Conservation (phyloP, 2,113 vertebrate genomes). For the Pedionomus torquatus region DNA sequence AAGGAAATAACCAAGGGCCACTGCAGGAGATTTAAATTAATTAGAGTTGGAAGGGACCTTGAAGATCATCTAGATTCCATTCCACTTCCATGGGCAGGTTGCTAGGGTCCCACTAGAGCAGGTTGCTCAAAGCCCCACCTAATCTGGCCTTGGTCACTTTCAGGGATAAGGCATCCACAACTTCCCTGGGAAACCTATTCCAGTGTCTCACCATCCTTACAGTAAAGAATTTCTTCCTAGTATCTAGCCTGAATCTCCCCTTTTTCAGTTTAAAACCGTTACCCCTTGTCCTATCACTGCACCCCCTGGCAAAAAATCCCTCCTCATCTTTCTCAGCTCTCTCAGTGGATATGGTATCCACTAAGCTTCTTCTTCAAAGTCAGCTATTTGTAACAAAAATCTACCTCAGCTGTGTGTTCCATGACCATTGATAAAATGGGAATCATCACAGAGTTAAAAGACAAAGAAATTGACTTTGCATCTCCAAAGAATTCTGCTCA, state of each 20-base stretch:
- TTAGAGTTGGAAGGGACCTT: not conserved
- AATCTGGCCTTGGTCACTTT: not conserved
- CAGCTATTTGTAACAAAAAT: not conserved
- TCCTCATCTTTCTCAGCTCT: not conserved
- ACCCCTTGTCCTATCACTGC: not conserved
- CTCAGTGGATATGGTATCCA: not conserved
- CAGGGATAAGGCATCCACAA: not conserved
- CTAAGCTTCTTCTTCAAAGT: not conserved
- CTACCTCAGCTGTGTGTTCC: not conserved
- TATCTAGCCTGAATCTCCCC: not conserved
- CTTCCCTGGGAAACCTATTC: not conserved
- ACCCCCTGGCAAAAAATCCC: not conserved
- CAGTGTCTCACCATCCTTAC: not conserved
- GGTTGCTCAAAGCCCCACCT: not conserved
- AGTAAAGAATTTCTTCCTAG: not conserved
- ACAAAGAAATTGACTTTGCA: not conserved
- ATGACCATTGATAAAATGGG: not conserved
- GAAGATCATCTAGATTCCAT: not conserved
- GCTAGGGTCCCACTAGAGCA: not conserved
- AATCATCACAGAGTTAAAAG: not conserved
- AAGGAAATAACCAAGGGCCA: not conserved
- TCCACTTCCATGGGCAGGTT: not conserved
- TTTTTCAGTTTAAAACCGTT: not conserved
- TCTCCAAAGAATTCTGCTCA: not conserved
- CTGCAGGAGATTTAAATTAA: not conserved